These are phyloP conservation scores for Gymnobelideus leadbeateri DNA, from an alignment of 2,113 vertebrate species.

Conservation along the genomic window DNA sequence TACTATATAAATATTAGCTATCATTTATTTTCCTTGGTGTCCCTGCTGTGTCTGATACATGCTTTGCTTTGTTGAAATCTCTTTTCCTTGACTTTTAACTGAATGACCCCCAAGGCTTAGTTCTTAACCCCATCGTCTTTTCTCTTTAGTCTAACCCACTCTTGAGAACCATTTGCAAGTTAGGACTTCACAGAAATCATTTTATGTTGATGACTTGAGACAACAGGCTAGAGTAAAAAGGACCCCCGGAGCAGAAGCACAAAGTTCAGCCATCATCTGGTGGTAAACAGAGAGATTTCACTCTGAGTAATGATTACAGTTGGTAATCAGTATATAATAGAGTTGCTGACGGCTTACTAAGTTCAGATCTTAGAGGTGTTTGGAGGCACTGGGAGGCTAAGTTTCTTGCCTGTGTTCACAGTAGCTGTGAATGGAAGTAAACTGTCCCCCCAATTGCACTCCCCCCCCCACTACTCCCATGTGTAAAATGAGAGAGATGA, in stretches of 20 bases:
- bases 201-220: background rate
- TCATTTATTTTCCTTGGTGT: no score
- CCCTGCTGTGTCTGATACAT: no score
- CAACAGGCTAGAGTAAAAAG: background rate
- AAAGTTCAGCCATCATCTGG: background rate
- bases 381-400: no score
- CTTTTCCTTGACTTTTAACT: background rate
- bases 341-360: background rate
- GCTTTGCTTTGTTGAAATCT: no score
- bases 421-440: background rate
- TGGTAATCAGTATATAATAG: background rate
- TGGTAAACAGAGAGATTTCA: background rate
- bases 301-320: background rate
- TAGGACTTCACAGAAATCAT: background rate
- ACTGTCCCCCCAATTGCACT: background rate
- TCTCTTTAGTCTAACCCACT: background rate
- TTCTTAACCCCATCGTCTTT: no score
- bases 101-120: no score
- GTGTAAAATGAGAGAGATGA: background rate
- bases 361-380: no score
- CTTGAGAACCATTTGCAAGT: background rate
- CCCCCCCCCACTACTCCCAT: no score
- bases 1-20: no score
- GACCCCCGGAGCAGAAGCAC: background rate
- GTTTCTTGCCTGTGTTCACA: background rate